Evolutionary conservation across 2,797 vertebrate genomes (phyloP).

Genomic region (Hylomyscus alleni): DNA sequence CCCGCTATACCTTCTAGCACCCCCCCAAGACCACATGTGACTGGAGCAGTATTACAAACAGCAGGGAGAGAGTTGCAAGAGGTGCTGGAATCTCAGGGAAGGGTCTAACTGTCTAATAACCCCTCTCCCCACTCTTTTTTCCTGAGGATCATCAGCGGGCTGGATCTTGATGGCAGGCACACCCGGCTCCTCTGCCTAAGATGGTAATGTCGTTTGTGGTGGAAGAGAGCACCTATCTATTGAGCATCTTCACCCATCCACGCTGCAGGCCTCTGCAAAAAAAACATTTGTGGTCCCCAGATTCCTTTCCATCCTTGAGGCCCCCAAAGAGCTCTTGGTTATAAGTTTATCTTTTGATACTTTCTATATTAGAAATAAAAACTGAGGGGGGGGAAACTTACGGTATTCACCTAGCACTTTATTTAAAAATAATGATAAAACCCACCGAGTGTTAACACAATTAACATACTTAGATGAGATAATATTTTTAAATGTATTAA

Average conservation of each 20-base stretch:
- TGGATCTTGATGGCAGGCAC: neutral
- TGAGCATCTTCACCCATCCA: neutral
- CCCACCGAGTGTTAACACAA: conserved; percentile 1
- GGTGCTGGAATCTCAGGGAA: neutral
- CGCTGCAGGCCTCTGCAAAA: neutral
- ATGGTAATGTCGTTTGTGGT: neutral
- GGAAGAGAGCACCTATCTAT: neutral
- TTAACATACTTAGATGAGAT: conserved; percentile 55
- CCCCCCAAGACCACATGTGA: neutral
- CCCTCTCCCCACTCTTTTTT: neutral
- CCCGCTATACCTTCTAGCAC: neutral
- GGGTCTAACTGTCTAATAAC: neutral
- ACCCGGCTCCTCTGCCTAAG: neutral
- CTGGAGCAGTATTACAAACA: neutral
- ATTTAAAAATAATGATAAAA: conserved; percentile 46
- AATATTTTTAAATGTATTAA: conserved; percentile 14
- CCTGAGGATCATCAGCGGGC: neutral
- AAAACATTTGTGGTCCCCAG: neutral
- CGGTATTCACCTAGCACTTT: conserved; percentile 47
- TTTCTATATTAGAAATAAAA: conserved; percentile 22
- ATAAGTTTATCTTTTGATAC: neutral
- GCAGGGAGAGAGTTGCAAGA: neutral
- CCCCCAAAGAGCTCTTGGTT: neutral
- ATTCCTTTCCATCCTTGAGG: conserved; percentile 24
- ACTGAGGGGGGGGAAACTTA: neutral